Conservation (phyloP, 2,888 invertebrate species). For the Cosmorhoe ocellata region DNA sequence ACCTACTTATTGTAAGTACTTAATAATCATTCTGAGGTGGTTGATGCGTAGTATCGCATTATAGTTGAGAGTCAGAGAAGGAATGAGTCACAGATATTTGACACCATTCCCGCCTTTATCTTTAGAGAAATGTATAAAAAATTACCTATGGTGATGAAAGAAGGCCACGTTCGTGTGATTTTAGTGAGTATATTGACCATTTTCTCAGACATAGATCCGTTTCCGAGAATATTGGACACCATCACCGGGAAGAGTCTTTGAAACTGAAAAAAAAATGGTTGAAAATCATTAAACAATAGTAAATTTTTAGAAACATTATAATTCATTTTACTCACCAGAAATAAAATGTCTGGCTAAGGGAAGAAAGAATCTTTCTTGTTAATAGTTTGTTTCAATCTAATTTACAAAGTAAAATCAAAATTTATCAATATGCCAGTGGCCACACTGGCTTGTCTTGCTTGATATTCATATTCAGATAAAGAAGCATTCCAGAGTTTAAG, state of each 20-base stretch:
- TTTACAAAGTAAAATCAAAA: no score
- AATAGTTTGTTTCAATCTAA: background rate
- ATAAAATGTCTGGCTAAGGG: background rate
- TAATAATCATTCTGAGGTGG: no score
- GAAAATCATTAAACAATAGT: no score
- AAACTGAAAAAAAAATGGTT: constrained; percentile 59
- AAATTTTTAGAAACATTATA: background rate
- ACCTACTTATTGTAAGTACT: no score
- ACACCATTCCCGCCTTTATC: no score
- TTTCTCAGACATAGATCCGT: constrained; percentile 73
- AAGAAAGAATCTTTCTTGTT: background rate
- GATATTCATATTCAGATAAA: no score
- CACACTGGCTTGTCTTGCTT: no score
- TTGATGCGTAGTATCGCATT: no score
- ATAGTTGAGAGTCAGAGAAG: no score
- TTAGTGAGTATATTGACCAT: constrained; percentile 77
- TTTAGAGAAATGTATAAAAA: background rate
- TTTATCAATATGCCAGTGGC: no score
- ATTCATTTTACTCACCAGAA: constrained; percentile 1
- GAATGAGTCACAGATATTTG: no score
- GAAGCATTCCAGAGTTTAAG: no score
- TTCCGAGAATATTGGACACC: constrained; percentile 77
- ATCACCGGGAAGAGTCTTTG: constrained; percentile 77
- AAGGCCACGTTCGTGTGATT: constrained; percentile 76
- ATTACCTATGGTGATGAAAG: constrained; percentile 74